Conservation (phyloP, 2,113 vertebrate genomes). For the Benitochromis conjunctus region DNA sequence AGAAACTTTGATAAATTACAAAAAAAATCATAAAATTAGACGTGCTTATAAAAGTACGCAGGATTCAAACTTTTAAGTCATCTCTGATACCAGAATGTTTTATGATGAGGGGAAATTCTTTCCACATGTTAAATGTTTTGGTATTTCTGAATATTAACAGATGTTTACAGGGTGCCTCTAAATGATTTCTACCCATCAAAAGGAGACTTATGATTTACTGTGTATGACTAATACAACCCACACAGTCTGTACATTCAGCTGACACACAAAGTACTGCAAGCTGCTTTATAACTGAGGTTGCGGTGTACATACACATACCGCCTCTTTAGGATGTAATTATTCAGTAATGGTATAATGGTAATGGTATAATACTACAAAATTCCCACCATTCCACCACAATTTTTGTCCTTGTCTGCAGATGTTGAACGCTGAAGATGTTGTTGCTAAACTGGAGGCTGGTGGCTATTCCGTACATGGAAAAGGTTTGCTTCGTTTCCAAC, state of each 20-base stretch:
- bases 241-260: not conserved
- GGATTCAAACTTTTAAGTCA: not conserved
- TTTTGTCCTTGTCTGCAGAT: slow-evolving; percentile 7
- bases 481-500: slow-evolving; percentile 22
- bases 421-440: slow-evolving; percentile 22
- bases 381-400: not conserved
- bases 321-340: not conserved
- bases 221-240: not conserved
- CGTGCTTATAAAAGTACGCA: not conserved
- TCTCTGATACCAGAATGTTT: not conserved
- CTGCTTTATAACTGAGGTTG: not conserved
- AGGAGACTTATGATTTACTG: not conserved
- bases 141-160: not conserved
- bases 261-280: not conserved
- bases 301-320: rapidly evolving
- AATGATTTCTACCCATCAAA: not conserved
- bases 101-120: not conserved
- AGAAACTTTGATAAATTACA: not conserved
- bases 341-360: not conserved
- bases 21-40: rapidly evolving
- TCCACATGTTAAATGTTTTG: not conserved
- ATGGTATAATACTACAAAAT: not conserved
- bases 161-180: not conserved
- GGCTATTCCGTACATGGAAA: slow-evolving; percentile 51
- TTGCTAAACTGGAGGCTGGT: slow-evolving; percentile 30